Base-by-base conservation (phyloP, 2,888 invertebrate species). In the Thalpophila matura region DNA sequence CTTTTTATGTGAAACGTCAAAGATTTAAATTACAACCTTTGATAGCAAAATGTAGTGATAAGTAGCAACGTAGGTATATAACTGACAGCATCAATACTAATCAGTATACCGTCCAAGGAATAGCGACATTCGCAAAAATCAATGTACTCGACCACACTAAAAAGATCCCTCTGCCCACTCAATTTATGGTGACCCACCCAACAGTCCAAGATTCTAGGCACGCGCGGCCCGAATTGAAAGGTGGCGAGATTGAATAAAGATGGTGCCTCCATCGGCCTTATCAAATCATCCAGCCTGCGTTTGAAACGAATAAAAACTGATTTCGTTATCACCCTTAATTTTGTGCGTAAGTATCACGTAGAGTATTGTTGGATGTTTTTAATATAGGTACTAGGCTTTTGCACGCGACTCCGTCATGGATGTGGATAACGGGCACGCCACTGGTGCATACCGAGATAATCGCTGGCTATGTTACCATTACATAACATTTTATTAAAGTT, bases 181-280 rank as follows among this genome's bases (percentile, higher is more conserved):
- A 50, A 20, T 42, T 47, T 26, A 45, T 77, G 75, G 79, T 73
- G 61, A 69, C 74, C 63, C 59, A 50, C 58, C 43, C 46, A 33
- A 12, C 24, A 20, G 29, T 42, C 47, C 29, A 72, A 54, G 56
- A 90, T 83, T 86, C 90, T 1, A 60, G 85, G 85, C 91, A 90
- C 91, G 90, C 78, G 68, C 84, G 49, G 56, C 56, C 77, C 84
- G 83, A 84, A 87, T 86, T 86, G 90, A 89, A 88, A 90, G 90
- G 90, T 91, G 88, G 82, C 85, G 84, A 86, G 86, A 91, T 90
- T 89, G 90, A 91, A 90, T 90, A 90, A 90, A 90, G 88, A 91
- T 90, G 88, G 87, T 83, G 69, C 56, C 63, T 47, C 50, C 64
- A 55, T 54, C 53, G 72, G 64, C 79, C 68, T 81, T 77, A 79